phyloP scores from a whole-genome alignment of 2,888 invertebrate genomes.

The Stenchaetothrips biformis region DNA sequence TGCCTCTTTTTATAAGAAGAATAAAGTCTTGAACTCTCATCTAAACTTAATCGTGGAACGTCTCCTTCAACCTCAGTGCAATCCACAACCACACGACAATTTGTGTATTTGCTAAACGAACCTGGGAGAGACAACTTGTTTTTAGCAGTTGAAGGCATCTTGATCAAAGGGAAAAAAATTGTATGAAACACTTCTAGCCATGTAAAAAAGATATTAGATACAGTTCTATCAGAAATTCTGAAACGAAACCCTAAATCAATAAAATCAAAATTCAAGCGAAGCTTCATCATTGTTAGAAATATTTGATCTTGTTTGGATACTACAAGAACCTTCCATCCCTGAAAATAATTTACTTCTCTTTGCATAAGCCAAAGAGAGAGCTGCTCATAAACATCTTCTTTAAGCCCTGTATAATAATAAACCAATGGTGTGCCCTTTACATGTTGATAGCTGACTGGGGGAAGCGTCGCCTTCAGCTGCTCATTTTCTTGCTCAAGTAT shows the following conservation, averaged over 20 bases:
- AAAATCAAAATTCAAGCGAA: slow-evolving; percentile 28
- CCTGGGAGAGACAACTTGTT: slow-evolving; percentile 29
- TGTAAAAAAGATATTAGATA: slow-evolving; percentile 26
- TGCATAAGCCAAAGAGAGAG: background rate
- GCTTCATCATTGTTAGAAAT: slow-evolving; percentile 30
- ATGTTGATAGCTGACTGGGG: no score
- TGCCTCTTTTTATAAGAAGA: slow-evolving; percentile 39
- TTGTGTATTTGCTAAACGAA: slow-evolving; percentile 28
- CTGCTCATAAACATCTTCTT: background rate
- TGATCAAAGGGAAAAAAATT: slow-evolving; percentile 20
- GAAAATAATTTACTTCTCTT: background rate
- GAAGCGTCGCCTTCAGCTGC: no score
- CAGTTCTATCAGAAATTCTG: background rate
- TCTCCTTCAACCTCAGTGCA: slow-evolving; percentile 30
- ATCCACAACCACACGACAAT: slow-evolving; percentile 31
- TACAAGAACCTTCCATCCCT: background rate
- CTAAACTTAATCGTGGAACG: slow-evolving; percentile 33
- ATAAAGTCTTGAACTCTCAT: slow-evolving; percentile 35
- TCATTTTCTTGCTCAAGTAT: no score
- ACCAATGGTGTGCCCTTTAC: no score
- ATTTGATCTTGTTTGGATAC: slow-evolving; percentile 27
- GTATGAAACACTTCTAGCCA: slow-evolving; percentile 28
- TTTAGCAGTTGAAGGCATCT: slow-evolving; percentile 30
- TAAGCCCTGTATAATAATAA: background rate
- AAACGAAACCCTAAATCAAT: slow-evolving; percentile 27